Evolutionary conservation across 2,888 invertebrate species (phyloP), one percentile per base, ranked within the genome.

Genomic region (Trypoxylon attenuatum): DNA sequence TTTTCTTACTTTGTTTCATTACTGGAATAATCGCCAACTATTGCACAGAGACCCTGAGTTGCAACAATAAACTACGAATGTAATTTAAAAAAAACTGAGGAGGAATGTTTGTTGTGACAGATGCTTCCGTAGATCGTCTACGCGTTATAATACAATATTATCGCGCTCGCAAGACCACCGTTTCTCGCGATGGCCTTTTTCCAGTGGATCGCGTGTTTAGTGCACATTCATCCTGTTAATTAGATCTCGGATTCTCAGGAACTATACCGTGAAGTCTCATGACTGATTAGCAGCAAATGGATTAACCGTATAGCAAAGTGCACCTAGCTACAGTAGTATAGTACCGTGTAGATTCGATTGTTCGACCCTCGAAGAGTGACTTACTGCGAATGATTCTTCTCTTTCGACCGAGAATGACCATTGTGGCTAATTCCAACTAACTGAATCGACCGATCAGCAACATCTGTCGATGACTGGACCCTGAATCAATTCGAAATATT

Each of bases 401-500:
- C 25, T 33, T 49, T 62, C 49, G 41, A 13, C 58, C 23, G 16
- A 42, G 19, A 23, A 5, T 16, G 22, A 45, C 43, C 43, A 57
- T 62, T 52, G 43, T 33, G 43, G 62, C 45, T 71, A 71, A 76
- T 76, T 77, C 53, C 55, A 49, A 62, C 47, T 65, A 23, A 50
- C 23, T 43, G 42, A 15, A 45, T 47, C 47, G 49, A n/a, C 21
- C 23, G 41, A 50, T 22, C 71, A 45, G 59, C 19, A 71, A 76
- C 73, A 76, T 73, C 77, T 76, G 77, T 69, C 70, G 73, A 60
- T 68, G 42, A 60, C 60, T 49, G 39, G 33, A 42, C 43, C 5
- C 22, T 22, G 42, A 63, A 46, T 59, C 38, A 65, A 64, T 71
- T 66, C 55, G 62, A 60, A 69, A 71, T 63, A 58, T 67, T 65